A percentile compares a stretch with the other conserved stretches of the same genome.
phyloP scores from a whole-genome alignment of 2,888 invertebrate species.

The Deilephila elpenor region DNA sequence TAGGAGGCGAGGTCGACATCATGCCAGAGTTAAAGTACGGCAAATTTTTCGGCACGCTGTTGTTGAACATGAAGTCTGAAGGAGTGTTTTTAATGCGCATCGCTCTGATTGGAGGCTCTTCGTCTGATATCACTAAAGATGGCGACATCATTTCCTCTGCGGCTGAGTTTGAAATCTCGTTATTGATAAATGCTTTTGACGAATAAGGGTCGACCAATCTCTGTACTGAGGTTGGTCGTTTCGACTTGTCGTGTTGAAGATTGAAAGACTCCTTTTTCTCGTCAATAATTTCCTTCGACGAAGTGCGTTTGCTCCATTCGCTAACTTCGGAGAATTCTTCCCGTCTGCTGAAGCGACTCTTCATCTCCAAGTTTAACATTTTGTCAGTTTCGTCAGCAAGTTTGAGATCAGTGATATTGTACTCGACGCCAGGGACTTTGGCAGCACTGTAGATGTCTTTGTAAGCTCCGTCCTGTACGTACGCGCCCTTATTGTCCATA shows the following conservation, averaged over 20 bases:
- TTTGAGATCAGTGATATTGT: slow-evolving; percentile 81
- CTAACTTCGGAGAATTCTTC: slow-evolving; percentile 72
- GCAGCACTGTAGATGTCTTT: slow-evolving; percentile 79
- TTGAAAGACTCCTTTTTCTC: slow-evolving; percentile 69
- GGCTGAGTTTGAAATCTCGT: slow-evolving; percentile 63
- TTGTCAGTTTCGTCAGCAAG: slow-evolving; percentile 80
- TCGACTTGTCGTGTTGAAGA: slow-evolving; percentile 68
- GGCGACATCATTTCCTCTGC: slow-evolving; percentile 64
- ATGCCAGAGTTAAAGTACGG: slow-evolving; percentile 74
- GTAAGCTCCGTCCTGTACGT: slow-evolving; percentile 78
- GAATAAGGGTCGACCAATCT: slow-evolving; percentile 71
- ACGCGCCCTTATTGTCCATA: slow-evolving; percentile 80
- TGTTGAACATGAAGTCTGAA: slow-evolving; percentile 71
- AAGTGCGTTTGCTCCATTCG: slow-evolving; percentile 64
- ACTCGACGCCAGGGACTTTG: slow-evolving; percentile 78
- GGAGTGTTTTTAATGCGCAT: slow-evolving; percentile 69
- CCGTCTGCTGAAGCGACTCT: slow-evolving; percentile 68
- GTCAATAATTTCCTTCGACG: slow-evolving; percentile 73
- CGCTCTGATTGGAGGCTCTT: slow-evolving; percentile 67
- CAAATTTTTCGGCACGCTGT: slow-evolving; percentile 78
- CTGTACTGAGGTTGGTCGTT: slow-evolving; percentile 71
- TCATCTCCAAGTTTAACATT: slow-evolving; percentile 76
- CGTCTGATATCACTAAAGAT: slow-evolving; percentile 66
- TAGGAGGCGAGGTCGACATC: slow-evolving; percentile 74
- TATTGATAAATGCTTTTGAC: slow-evolving; percentile 75